Base-by-base conservation (phyloP, 1,140 invertebrate genomes). In the Conus betulinus region DNA sequence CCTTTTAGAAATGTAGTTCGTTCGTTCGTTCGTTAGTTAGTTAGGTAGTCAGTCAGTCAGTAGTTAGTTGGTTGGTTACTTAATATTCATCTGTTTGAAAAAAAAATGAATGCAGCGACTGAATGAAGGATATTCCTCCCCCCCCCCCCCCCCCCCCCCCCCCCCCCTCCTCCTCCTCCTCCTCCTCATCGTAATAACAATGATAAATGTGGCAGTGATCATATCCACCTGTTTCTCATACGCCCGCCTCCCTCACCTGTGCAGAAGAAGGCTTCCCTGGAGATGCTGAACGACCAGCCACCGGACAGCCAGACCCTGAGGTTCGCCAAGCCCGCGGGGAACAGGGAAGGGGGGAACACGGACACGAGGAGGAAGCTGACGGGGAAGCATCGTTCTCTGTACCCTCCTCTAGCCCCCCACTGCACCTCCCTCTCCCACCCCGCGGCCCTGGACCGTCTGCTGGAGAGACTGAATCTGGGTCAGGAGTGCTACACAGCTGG, bases 401-500 rank as follows among this genome's bases (percentile, higher is more conserved):
- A 87, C 71, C 74, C 85, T n/a, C 85, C 85, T 60, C 85, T 23
- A 52, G 85, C 85, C 2, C 74, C 85, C 15, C 52, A 74, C 71
- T 87, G 85, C 74, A 39, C 85, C 15, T 71, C 74, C 20, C 23
- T 52, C 52, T 5, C 15, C 8, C 85, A 87, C 85, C 85, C 85
- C 39, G n/a, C 85, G 5, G 85, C 71, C 20, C 39, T 87, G 51
- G 85, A 87, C 74, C 39, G 74, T 51, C 71, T 87, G 85, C 85
- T 87, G 71, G 85, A 87, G 51, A 87, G 71, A n/a, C 74, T 87
- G 51, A 87, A 87, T 71, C 85, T 87, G 67, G 85, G 85, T 3
- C 51, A 87, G 20, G 25, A 67, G 55, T 89, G 88, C 82, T 74
- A 78, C 79, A 71, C 88, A 8, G 88, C 85, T 27, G 88, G 88